A percentile compares a stretch with the other conserved stretches of the same genome.
Evolutionary conservation across 2,888 invertebrate genomes (phyloP).

Genomic region (Oligia strigilis): DNA sequence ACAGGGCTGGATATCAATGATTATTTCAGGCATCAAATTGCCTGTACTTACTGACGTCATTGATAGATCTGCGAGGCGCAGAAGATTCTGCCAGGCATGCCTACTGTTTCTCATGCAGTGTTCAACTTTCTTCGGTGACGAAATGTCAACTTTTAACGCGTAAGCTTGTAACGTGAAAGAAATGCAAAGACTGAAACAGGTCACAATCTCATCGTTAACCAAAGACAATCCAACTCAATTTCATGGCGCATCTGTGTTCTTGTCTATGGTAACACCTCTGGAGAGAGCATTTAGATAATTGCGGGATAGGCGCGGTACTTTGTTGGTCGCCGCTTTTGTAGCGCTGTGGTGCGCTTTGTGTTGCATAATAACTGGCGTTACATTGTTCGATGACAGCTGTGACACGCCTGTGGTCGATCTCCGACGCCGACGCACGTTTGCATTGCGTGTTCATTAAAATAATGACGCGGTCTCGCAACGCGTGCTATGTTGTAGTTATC

Average conservation of each 20-base stretch:
- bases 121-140: background rate
- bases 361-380: conserved; percentile 80
- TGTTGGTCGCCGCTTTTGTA: conserved; percentile 82
- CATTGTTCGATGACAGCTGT: conserved; percentile 77
- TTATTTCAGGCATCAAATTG: background rate
- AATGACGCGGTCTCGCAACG: conserved; percentile 66
- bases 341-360: conserved; percentile 77
- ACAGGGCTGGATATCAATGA: background rate
- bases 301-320: conserved; percentile 83
- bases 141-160: background rate
- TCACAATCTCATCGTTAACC: background rate
- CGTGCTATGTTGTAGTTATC: background rate
- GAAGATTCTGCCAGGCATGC: background rate
- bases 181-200: background rate
- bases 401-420: conserved; percentile 68
- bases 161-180: background rate
- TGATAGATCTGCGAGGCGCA: background rate
- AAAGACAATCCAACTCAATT: background rate
- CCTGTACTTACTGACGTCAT: background rate
- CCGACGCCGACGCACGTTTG: conserved; percentile 55
- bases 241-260: conserved; percentile 43
- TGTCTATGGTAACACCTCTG: conserved; percentile 76
- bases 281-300: conserved; percentile 87
- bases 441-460: conserved; percentile 72
- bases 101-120: background rate